Conservation (phyloP, 2,113 vertebrate genomes). For the Turdus rufiventris region DNA sequence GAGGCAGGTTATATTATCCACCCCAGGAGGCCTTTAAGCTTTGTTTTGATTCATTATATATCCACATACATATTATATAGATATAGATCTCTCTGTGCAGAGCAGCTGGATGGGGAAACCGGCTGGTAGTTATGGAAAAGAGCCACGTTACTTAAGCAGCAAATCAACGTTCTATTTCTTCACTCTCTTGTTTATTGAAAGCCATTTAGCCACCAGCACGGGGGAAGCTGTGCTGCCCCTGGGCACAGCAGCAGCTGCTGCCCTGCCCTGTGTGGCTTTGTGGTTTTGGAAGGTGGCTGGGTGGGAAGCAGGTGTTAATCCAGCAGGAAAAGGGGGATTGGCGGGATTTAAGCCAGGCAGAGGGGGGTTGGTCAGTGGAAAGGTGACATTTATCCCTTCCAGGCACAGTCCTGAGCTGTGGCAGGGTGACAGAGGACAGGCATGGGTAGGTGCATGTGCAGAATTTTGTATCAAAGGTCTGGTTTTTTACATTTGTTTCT, state of each 20-base stretch:
- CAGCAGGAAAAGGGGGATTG: background rate
- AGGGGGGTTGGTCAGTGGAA: background rate
- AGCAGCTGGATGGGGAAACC: background rate
- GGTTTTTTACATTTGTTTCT: background rate
- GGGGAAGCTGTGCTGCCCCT: background rate
- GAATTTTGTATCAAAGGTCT: background rate
- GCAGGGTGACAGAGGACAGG: background rate
- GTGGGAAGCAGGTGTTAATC: background rate
- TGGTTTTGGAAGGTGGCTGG: background rate
- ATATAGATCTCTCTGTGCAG: background rate
- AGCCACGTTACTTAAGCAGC: background rate
- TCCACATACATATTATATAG: background rate
- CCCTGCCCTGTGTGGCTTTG: background rate
- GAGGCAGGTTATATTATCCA: background rate
- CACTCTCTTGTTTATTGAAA: background rate
- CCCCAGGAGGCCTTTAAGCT: background rate
- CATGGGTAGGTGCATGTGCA: rapidly evolving
- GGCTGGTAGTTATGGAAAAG: background rate
- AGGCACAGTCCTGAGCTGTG: background rate
- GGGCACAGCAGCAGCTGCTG: background rate
- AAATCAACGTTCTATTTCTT: background rate
- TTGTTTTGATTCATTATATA: conserved; percentile 41
- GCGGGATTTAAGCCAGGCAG: background rate
- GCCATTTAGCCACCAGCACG: background rate
- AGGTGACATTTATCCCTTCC: background rate